Evolutionary conservation across 1,140 invertebrate species (phyloP).

Genomic region (Pseudomyrmex pallidus): DNA sequence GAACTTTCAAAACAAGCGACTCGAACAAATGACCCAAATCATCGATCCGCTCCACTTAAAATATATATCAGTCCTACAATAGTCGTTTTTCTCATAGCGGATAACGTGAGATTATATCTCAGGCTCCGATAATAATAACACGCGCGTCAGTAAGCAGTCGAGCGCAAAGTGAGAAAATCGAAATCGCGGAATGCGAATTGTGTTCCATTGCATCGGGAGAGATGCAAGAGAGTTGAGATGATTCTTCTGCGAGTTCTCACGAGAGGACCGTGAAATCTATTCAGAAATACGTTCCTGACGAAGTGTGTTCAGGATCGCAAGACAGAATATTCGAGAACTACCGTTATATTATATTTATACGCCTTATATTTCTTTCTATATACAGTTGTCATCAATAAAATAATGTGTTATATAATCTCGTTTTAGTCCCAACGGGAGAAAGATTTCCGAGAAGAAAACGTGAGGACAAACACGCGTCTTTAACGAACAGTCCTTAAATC

Average conservation of each 20-base stretch:
- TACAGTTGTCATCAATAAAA: not conserved
- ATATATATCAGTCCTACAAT: not conserved
- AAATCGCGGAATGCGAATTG: slow-evolving; percentile 20
- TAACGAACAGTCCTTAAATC: not conserved
- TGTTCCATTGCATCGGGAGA: slow-evolving; percentile 6
- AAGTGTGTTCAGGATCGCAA: slow-evolving; percentile 21
- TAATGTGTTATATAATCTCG: not conserved
- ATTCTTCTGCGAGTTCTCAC: slow-evolving; percentile 25
- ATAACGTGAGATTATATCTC: not conserved
- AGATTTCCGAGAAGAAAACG: not conserved
- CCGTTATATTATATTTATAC: not conserved
- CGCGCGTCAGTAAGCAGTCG: slow-evolving; percentile 8
- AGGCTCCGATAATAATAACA: slow-evolving; percentile 13
- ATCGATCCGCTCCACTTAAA: slow-evolving; percentile 16
- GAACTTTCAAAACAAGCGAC: not conserved
- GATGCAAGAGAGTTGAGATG: not conserved
- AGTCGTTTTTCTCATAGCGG: not conserved
- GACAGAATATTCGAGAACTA: not conserved
- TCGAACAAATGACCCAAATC: slow-evolving; percentile 8
- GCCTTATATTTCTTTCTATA: not conserved
- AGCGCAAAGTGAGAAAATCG: slow-evolving; percentile 37
- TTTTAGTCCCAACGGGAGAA: not conserved
- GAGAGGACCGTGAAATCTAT: slow-evolving; percentile 55
- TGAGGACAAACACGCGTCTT: not conserved
- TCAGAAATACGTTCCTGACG: not conserved